Conservation (phyloP, 2,113 vertebrate genomes). For the Phylloscopus trochilus region DNA sequence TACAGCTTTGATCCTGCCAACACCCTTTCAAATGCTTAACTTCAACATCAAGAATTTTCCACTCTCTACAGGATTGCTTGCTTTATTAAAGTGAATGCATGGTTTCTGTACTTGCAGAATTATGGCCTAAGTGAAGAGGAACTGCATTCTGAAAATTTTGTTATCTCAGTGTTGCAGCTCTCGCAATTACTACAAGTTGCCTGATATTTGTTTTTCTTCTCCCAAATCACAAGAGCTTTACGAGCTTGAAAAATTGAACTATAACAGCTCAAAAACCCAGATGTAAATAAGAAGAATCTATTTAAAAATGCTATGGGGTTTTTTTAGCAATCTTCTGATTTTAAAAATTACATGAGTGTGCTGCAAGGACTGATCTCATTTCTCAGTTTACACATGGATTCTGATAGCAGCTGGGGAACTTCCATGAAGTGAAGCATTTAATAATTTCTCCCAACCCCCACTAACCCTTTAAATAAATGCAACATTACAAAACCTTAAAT, state of each 20-base stretch:
- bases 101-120: not conserved
- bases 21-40: not conserved
- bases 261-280: constrained; percentile 21
- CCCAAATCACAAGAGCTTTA: constrained; percentile 30
- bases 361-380: not conserved
- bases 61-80: not conserved
- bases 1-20: not conserved
- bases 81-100: not conserved
- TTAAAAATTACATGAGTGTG: not conserved
- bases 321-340: constrained; percentile 14
- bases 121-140: not conserved
- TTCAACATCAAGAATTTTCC: not conserved
- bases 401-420: not conserved
- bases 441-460: not conserved
- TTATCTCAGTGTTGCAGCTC: constrained; percentile 57
- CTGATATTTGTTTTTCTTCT: constrained; percentile 54
- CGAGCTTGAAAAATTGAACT: constrained; percentile 48
- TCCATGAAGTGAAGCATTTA: not conserved
- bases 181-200: constrained; percentile 46
- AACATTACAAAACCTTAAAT: not conserved
- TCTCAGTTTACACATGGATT: not conserved
- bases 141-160: constrained; percentile 2
- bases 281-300: constrained; percentile 37
- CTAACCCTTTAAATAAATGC: not conserved
- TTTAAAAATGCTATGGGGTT: not conserved